Conservation (phyloP, 2,888 invertebrate species). For the Crepidodera aurea region DNA sequence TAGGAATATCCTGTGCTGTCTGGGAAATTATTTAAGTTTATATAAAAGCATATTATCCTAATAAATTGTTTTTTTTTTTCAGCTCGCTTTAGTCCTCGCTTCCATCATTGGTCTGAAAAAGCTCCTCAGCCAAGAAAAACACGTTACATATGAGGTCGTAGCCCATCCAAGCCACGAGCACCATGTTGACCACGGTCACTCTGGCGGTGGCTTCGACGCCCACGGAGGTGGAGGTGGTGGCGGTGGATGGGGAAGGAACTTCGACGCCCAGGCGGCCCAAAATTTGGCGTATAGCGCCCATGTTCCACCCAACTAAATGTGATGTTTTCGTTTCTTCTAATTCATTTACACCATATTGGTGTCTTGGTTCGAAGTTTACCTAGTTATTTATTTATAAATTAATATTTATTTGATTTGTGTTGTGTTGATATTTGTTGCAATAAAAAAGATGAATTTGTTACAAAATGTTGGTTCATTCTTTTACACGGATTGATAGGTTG, state of each 20-base stretch:
- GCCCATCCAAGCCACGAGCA: slow-evolving; percentile 75
- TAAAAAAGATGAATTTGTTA: slow-evolving; percentile 36
- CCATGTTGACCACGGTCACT: slow-evolving; percentile 59
- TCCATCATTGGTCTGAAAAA: slow-evolving; percentile 85
- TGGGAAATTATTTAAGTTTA: too few relatives aligned
- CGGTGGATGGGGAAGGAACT: slow-evolving; percentile 71
- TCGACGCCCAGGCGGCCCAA: slow-evolving; percentile 63
- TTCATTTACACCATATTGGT: slow-evolving; percentile 56
- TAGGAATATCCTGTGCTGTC: too few relatives aligned
- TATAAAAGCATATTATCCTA: too few relatives aligned
- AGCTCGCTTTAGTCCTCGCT: slow-evolving; percentile 80
- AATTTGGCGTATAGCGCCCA: slow-evolving; percentile 72
- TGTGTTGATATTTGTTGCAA: slow-evolving; percentile 39
- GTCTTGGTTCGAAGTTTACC: slow-evolving; percentile 36
- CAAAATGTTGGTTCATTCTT: slow-evolving; percentile 12
- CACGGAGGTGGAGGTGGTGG: slow-evolving; percentile 31
- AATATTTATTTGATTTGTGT: slow-evolving; percentile 48
- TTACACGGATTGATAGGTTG: too few relatives aligned
- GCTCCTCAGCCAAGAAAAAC: slow-evolving; percentile 76
- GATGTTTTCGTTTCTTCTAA: slow-evolving; percentile 25
- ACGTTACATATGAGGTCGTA: slow-evolving; percentile 79
- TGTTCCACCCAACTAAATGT: slow-evolving; percentile 56
- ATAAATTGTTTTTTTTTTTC: too few relatives aligned
- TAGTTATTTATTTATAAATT: slow-evolving; percentile 48
- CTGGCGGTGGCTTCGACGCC: slow-evolving; percentile 52